A percentile compares a stretch with the other conserved stretches of the same genome.
These are phyloP conservation scores for Acleris holmiana DNA, from an alignment of 2,888 invertebrate species.

Conservation along the genomic window DNA sequence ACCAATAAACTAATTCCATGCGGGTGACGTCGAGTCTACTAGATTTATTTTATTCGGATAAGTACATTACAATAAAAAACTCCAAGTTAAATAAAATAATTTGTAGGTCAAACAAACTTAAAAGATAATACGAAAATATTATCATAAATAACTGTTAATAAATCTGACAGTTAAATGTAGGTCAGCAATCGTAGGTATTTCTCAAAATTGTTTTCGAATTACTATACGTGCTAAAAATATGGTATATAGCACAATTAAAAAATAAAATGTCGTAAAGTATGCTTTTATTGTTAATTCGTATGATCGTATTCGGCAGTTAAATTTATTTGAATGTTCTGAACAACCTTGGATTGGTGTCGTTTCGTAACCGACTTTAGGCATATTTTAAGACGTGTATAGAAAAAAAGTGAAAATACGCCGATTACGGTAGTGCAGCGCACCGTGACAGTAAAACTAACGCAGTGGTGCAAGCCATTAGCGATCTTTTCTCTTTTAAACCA, in stretches of 20 bases:
- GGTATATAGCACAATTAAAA: not conserved
- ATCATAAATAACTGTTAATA: too few relatives aligned
- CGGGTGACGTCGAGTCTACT: too few relatives aligned
- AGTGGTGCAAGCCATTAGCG: conserved; percentile 24
- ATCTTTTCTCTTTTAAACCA: not conserved
- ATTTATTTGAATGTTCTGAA: conserved; percentile 26
- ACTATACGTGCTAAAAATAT: not conserved
- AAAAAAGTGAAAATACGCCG: conserved; percentile 62
- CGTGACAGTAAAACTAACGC: conserved; percentile 52
- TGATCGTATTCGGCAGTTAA: conserved; percentile 21
- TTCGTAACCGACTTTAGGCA: conserved; percentile 44
- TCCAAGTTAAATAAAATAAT: too few relatives aligned
- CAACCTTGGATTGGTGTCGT: conserved; percentile 45
- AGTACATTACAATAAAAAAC: too few relatives aligned
- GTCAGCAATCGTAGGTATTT: too few relatives aligned
- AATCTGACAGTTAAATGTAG: too few relatives aligned
- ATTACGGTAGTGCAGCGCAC: conserved; percentile 54
- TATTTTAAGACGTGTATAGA: conserved; percentile 52
- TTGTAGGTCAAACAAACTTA: too few relatives aligned
- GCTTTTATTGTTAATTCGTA: conserved; percentile 12
- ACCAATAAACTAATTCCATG: too few relatives aligned
- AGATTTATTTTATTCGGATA: too few relatives aligned
- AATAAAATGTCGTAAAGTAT: conserved; percentile 8
- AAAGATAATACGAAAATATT: too few relatives aligned
- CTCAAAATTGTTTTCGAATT: too few relatives aligned